Percentiles rank a stretch among this genome's conserved stretches.
phyloP scores from a whole-genome alignment of 2,888 invertebrate species.

The Drosophila seclusa region DNA sequence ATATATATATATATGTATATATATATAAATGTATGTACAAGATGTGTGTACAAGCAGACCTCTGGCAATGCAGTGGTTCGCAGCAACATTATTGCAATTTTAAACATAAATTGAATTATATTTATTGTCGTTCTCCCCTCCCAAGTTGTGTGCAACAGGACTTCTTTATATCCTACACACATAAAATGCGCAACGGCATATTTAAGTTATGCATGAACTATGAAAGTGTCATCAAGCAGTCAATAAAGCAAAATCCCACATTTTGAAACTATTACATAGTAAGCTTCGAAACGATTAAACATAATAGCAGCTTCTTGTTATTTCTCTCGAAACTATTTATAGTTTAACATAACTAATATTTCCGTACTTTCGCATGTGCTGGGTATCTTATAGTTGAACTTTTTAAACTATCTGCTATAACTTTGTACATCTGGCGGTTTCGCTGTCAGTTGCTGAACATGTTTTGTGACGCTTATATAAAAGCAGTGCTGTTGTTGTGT shows the following conservation, averaged over 20 bases:
- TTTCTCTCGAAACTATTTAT: not conserved
- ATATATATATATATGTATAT: not conserved
- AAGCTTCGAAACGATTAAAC: not conserved
- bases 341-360: not conserved
- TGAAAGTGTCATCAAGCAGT: not conserved
- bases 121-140: slow-evolving; percentile 14
- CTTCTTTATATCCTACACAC: slow-evolving; percentile 1
- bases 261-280: no score
- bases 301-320: not conserved
- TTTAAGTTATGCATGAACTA: not conserved
- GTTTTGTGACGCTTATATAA: slow-evolving; percentile 39
- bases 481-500: not conserved
- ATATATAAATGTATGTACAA: not conserved
- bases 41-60: not conserved
- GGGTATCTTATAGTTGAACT: not conserved
- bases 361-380: not conserved
- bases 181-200: slow-evolving; percentile 3
- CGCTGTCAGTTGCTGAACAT: slow-evolving; percentile 41
- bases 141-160: slow-evolving; percentile 16
- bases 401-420: not conserved
- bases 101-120: slow-evolving; percentile 74
- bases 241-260: not conserved
- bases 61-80: slow-evolving; percentile 29
- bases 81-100: slow-evolving; percentile 64
- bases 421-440: slow-evolving; percentile 9